Evolutionary conservation across 2,797 vertebrate species (phyloP), one percentile per base, ranked within the genome.

Genomic region (Diplodus sargus): DNA sequence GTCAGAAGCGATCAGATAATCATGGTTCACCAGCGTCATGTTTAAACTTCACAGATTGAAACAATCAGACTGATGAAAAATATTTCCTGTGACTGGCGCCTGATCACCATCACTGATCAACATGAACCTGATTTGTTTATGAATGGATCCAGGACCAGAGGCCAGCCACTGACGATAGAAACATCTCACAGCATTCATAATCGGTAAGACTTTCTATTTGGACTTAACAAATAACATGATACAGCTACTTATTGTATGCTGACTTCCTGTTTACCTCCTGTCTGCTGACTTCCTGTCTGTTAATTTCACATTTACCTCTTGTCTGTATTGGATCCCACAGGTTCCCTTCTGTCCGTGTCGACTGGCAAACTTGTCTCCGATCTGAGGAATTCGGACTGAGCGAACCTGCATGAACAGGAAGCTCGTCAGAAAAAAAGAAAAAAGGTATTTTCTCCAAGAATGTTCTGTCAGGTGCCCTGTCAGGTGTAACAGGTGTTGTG

Each of bases 361-460:
- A 90, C 98, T 99, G 81, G 98, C 98, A 22, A 99, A 99, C 84
- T 99, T 99, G 87, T 99, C 98, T 93, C 98, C 98, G 13, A 99
- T 99, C 87, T 99, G 98, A 79, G 98, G 98, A 83, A 99, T 99
- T 74, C 98, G 95, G 62, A 99, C 98, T 0, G 98, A 99, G 2
- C 98, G 97, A 0, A 99, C 98, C 98, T 99, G 88, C 18, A 53
- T 16, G 25, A 23, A 78, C 10, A 60, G 0, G 2, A 58, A 30
- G 5, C 2, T 28, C 1, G 0, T 81, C 10, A 69, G 8, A 48
- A 17, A 16, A 18, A 45, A 12, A 3, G 18, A 49, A 8, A 5
- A 45, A 45, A 45, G n/a, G 4, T 13, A 47, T 28, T 10, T 28
- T 9, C 22, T 28, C 62, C n/a, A 39, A 39, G 34, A 39, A 6